Percentiles rank a stretch among this genome's conserved stretches.
Evolutionary conservation across 2,113 vertebrate species (phyloP).

Genomic region (Amphiprion percula): DNA sequence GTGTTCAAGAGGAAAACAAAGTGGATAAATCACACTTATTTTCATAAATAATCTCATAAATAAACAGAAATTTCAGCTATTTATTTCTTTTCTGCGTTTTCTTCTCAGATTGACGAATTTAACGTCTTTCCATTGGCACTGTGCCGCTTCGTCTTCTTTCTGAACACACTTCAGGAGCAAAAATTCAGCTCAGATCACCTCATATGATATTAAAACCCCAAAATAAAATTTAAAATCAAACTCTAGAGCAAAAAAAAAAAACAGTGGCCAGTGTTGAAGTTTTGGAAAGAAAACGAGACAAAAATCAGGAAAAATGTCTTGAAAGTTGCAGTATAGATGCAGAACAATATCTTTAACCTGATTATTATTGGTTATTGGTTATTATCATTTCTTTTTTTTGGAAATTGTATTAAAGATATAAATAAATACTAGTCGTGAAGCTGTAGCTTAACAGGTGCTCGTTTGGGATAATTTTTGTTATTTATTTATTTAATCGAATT

Average conservation of each 20-base stretch:
- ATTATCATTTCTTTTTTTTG: background rate
- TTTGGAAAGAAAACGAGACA: background rate
- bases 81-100: background rate
- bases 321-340: background rate
- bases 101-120: background rate
- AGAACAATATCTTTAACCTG: background rate
- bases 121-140: no score
- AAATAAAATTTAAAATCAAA: background rate
- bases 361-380: background rate
- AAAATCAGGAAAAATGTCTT: conserved; percentile 1
- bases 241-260: background rate
- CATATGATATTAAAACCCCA: background rate
- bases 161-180: background rate
- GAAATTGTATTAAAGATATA: background rate
- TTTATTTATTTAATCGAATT: conserved; percentile 62
- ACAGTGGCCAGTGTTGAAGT: background rate
- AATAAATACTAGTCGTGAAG: background rate
- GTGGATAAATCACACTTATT: no score
- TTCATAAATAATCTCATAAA: no score
- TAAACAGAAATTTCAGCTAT: no score
- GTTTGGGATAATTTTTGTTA: conserved; percentile 37
- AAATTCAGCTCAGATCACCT: fast-evolving
- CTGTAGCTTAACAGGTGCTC: background rate
- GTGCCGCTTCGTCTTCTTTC: background rate
- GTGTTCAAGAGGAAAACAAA: background rate